Conservation (phyloP, 2,888 invertebrate genomes). For the Prenolepis imparis region DNA sequence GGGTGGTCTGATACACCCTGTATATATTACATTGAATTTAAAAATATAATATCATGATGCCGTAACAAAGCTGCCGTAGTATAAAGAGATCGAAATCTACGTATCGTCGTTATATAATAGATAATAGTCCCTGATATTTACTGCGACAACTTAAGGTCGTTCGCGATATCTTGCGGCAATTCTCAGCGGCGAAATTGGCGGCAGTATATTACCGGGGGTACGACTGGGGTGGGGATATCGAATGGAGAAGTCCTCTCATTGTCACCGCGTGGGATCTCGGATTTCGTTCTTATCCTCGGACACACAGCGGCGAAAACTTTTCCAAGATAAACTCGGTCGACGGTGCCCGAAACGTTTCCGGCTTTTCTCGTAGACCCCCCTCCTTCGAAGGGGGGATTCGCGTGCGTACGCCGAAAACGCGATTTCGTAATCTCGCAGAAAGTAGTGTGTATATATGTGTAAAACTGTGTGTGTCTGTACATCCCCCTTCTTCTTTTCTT, state of each 20-base stretch:
- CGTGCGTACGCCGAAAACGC: conserved; percentile 66
- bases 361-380: conserved; percentile 22
- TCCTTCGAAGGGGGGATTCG: conserved; percentile 11
- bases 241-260: conserved; percentile 64
- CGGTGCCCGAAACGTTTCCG: conserved; percentile 57
- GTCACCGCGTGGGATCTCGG: conserved; percentile 68
- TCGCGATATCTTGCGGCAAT: conserved; percentile 62
- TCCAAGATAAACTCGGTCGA: conserved; percentile 68
- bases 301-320: conserved; percentile 71
- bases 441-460: conserved; percentile 39
- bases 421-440: conserved; percentile 73
- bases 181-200: conserved; percentile 59
- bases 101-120: conserved; percentile 3
- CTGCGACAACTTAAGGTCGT: conserved; percentile 44
- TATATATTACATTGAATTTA: too few relatives aligned
- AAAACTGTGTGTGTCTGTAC: neutral
- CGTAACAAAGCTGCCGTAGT: too few relatives aligned
- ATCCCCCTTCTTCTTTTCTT: conserved; percentile 50
- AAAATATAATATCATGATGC: too few relatives aligned
- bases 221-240: conserved; percentile 64
- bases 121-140: conserved; percentile 40
- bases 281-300: conserved; percentile 73
- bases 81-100: conserved; percentile 12
- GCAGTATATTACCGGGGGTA: conserved; percentile 65
- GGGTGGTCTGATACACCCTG: too few relatives aligned